Conservation (phyloP, 2,888 invertebrate genomes). For the Perizoma flavofasciatum region DNA sequence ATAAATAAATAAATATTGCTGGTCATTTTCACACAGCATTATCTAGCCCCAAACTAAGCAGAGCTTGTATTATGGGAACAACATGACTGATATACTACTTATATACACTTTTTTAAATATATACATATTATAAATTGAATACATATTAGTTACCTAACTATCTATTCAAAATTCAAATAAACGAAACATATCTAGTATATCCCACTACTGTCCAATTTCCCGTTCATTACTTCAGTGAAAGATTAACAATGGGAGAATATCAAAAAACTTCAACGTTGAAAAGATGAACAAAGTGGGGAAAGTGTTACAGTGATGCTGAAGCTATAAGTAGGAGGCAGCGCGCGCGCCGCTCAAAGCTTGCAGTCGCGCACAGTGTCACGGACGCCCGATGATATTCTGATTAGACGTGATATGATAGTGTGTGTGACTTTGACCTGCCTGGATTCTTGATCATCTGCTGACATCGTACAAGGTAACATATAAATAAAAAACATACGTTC, state of each 20-base stretch:
- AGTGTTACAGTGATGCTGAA: conserved; percentile 70
- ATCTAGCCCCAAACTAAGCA: too few relatives aligned
- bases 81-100: too few relatives aligned
- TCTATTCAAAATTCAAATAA: too few relatives aligned
- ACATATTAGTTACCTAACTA: too few relatives aligned
- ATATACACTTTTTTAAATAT: too few relatives aligned
- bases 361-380: conserved; percentile 55
- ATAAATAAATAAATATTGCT: too few relatives aligned
- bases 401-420: conserved; percentile 39
- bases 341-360: conserved; percentile 66
- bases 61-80: too few relatives aligned
- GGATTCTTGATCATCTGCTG: conserved; percentile 28
- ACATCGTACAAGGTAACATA: conserved; percentile 38
- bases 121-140: too few relatives aligned
- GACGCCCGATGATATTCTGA: conserved; percentile 40
- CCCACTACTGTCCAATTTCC: background rate
- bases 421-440: conserved; percentile 41
- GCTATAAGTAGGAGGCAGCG: conserved; percentile 74
- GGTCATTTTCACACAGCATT: too few relatives aligned
- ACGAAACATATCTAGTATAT: too few relatives aligned
- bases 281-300: conserved; percentile 73
- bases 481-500: background rate
- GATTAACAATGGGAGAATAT: conserved; percentile 53
- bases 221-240: conserved; percentile 13
- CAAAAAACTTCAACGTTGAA: conserved; percentile 42